These are phyloP conservation scores for Antechinus flavipes DNA, from an alignment of 2,113 vertebrate genomes.

Conservation along the genomic window DNA sequence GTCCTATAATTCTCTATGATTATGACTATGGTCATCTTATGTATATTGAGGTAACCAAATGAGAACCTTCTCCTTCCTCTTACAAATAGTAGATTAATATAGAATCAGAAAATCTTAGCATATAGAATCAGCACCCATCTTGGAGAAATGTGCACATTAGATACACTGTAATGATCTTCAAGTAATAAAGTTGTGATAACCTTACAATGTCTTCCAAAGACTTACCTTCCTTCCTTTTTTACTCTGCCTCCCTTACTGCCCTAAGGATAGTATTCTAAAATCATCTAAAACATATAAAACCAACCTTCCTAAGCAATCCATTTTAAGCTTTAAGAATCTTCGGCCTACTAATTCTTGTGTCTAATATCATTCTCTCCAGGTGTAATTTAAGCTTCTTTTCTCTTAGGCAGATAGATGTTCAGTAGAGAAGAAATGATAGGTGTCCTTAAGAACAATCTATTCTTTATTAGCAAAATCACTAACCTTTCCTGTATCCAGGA, in stretches of 20 bases:
- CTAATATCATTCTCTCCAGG: background rate
- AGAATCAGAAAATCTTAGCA: background rate
- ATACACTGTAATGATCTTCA: background rate
- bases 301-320: background rate
- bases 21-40: background rate
- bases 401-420: background rate
- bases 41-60: background rate
- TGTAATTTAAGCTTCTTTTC: background rate
- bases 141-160: background rate
- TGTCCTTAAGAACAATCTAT: background rate
- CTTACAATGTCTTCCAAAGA: slow-evolving; percentile 8
- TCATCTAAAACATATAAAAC: background rate
- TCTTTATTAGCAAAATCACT: background rate
- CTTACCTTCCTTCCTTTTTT: background rate
- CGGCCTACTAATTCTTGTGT: background rate
- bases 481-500: background rate
- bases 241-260: background rate
- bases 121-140: background rate
- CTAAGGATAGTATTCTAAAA: background rate
- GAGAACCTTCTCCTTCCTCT: background rate
- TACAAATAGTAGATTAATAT: background rate
- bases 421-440: background rate
- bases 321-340: background rate
- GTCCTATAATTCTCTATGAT: background rate
- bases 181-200: background rate